Conservation (phyloP, 1,140 invertebrate genomes). For the Leptestheria dahalacensis region DNA sequence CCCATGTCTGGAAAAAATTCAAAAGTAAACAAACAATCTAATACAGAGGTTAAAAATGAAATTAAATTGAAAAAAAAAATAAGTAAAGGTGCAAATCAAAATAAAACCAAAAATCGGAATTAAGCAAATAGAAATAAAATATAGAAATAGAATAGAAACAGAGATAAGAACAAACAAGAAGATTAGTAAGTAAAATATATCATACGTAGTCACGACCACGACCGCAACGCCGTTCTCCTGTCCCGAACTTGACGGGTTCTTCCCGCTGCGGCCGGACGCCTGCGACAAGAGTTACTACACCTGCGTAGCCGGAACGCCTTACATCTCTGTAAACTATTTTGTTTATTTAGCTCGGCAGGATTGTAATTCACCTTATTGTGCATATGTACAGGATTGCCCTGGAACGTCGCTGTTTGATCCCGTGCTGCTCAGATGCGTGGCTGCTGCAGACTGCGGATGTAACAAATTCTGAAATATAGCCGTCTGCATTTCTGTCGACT, state of each 20-base stretch:
- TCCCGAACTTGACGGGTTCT: neutral
- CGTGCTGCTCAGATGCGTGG: neutral
- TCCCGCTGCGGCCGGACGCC: neutral
- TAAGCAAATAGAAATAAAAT: too few species aligned
- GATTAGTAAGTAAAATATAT: too few species aligned
- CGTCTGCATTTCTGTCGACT: too few species aligned
- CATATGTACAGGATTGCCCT: conserved; percentile 1
- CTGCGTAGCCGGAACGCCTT: neutral
- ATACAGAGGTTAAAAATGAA: too few species aligned
- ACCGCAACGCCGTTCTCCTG: neutral
- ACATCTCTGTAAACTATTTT: neutral
- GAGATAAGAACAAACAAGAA: too few species aligned
- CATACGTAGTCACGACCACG: neutral
- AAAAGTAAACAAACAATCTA: too few species aligned
- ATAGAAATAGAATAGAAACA: too few species aligned
- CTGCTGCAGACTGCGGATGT: neutral
- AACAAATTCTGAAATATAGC: neutral
- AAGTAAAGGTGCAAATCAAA: too few species aligned
- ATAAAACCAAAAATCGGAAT: too few species aligned
- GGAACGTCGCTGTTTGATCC: conserved; percentile 12
- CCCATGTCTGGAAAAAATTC: too few species aligned
- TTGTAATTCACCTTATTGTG: neutral
- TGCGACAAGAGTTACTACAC: neutral
- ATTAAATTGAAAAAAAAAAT: too few species aligned
- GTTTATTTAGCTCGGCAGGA: too few species aligned